Conservation (phyloP, 1,140 invertebrate genomes). For the Cotesia typhae region DNA sequence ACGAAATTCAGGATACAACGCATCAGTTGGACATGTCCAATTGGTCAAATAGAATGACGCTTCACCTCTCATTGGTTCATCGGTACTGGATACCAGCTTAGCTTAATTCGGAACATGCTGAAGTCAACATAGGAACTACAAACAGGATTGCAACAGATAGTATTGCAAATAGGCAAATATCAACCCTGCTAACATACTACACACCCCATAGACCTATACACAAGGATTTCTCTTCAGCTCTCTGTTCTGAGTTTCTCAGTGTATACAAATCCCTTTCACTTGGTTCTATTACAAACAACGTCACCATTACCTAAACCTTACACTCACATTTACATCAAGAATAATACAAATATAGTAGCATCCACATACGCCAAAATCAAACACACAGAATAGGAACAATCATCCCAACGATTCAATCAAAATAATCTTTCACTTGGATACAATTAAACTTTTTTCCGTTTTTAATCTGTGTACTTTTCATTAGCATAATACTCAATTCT, state of each 20-base stretch:
- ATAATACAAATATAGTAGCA: not conserved
- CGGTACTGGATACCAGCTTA: not conserved
- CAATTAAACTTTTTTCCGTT: too few relatives aligned
- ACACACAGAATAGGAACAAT: too few relatives aligned
- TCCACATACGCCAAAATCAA: not conserved
- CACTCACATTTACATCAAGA: not conserved
- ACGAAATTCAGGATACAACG: slow-evolving; percentile 10
- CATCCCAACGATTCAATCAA: too few relatives aligned
- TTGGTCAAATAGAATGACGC: slow-evolving; percentile 26
- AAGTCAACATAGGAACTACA: slow-evolving; percentile 47
- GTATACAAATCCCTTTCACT: slow-evolving; percentile 20
- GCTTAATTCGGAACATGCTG: slow-evolving; percentile 46
- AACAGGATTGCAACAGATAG: slow-evolving; percentile 48
- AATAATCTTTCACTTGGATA: too few relatives aligned
- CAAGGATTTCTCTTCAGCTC: not conserved
- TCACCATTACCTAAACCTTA: slow-evolving; percentile 20
- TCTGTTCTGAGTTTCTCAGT: slow-evolving; percentile 1
- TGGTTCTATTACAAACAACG: slow-evolving; percentile 24
- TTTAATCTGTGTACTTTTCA: too few relatives aligned
- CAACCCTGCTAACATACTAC: slow-evolving; percentile 13
- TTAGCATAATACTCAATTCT: too few relatives aligned
- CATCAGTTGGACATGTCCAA: slow-evolving; percentile 15
- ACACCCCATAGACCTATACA: slow-evolving; percentile 15
- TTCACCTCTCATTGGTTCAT: slow-evolving; percentile 5
- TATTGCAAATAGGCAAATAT: slow-evolving; percentile 49